phyloP scores from a whole-genome alignment of 1,140 invertebrate species.

The Scaptodrosophila lebanonensis region DNA sequence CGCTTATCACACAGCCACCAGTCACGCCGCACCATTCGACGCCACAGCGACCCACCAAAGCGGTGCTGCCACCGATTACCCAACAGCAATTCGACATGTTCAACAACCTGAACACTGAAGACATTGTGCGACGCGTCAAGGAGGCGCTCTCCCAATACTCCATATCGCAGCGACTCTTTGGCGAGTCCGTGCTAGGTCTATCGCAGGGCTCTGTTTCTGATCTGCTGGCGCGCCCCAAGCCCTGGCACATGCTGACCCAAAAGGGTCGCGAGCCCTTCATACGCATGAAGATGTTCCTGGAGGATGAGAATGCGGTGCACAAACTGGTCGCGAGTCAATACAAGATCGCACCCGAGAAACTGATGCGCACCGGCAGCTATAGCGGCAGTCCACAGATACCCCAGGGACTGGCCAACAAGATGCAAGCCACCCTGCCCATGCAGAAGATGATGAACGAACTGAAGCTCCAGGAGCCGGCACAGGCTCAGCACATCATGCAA shows the following conservation, averaged over 20 bases:
- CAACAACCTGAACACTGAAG: constrained; percentile 98
- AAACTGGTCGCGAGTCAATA: constrained; percentile 98
- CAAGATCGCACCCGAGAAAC: constrained; percentile 96
- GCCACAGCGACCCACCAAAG: constrained; percentile 92
- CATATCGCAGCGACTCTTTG: constrained; percentile 98
- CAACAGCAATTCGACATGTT: constrained; percentile 99
- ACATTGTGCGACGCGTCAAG: constrained; percentile 98
- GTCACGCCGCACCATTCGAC: constrained; percentile 88
- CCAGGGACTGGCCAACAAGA: constrained; percentile 84
- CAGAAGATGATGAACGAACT: constrained; percentile 85
- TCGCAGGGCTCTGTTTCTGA: constrained; percentile 98
- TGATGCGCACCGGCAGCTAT: constrained; percentile 96
- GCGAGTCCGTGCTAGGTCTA: constrained; percentile 96
- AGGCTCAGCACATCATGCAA: constrained; percentile 83
- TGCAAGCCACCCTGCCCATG: constrained; percentile 81
- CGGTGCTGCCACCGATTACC: constrained; percentile 97
- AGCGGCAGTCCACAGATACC: constrained; percentile 88
- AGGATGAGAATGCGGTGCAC: constrained; percentile 97
- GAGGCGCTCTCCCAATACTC: constrained; percentile 98
- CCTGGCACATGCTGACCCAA: constrained; percentile 98
- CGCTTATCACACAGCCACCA: constrained; percentile 93
- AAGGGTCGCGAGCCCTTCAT: constrained; percentile 98
- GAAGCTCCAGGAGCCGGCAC: constrained; percentile 84
- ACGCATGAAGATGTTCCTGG: constrained; percentile 98
- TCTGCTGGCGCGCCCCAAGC: constrained; percentile 94